These are phyloP conservation scores for Periophthalmus modestus DNA, from an alignment of 2,113 vertebrate species.

Conservation along the genomic window DNA sequence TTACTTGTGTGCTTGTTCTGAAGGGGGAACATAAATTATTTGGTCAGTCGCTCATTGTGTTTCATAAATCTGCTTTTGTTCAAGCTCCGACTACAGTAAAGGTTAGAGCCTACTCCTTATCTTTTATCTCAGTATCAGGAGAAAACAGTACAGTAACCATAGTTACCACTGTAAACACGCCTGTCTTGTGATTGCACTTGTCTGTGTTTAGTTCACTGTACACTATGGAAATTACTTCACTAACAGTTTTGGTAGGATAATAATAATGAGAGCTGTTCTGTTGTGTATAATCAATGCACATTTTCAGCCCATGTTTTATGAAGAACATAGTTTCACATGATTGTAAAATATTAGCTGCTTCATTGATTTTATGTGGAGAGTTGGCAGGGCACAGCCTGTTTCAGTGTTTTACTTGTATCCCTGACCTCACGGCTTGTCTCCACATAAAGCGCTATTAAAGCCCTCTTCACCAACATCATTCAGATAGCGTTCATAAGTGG, in stretches of 20 bases:
- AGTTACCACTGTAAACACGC: not conserved
- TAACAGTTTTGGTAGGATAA: conserved; percentile 6
- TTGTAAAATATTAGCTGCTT: conserved; percentile 49
- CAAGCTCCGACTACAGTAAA: not conserved
- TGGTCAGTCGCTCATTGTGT: conserved; percentile 8
- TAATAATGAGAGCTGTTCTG: not conserved
- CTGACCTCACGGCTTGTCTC: conserved; percentile 51
- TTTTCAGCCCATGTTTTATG: conserved; percentile 29
- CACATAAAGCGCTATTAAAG: conserved; percentile 48
- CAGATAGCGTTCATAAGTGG: conserved; percentile 61
- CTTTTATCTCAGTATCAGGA: not conserved
- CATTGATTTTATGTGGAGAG: conserved; percentile 34
- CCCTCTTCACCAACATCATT: conserved; percentile 56
- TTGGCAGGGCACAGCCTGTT: conserved; percentile 20
- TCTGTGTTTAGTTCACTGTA: not conserved
- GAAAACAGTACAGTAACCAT: conserved; percentile 4
- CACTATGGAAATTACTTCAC: not conserved
- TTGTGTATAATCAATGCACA: conserved; percentile 19
- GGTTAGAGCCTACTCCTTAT: not conserved
- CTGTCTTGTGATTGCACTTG: not conserved
- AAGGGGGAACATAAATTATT: conserved; percentile 2
- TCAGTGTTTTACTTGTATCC: conserved; percentile 26
- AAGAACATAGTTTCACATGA: conserved; percentile 26
- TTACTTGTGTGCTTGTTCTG: not conserved
- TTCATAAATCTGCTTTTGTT: not conserved